Evolutionary conservation across 1,140 invertebrate genomes (phyloP), one percentile per base, ranked within the genome.

Genomic region (Lepeophtheirus salmonis): DNA sequence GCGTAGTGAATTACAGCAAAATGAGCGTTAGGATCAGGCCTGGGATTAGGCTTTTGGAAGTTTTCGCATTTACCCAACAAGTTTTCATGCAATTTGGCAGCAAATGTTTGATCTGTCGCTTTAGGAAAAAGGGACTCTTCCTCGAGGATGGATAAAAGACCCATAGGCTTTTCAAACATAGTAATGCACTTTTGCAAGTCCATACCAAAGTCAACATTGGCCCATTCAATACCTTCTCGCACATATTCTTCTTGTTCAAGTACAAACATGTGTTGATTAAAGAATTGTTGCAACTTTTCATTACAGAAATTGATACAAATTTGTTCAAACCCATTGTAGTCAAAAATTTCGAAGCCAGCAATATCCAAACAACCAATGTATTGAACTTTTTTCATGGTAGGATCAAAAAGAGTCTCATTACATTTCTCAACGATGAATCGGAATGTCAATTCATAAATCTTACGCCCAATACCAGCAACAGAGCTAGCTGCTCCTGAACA

Each of bases 41-140:
- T 61, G 73, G 89, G 88, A 30, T 62, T 54, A 50, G 94, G 92
- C 77, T 96, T 95, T 74, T 83, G 78, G 82, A 88, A 98, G 79
- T 91, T 92, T 66, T 87, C 83, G 69, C 90, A 92, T 76, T 97
- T 98, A 74, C 94, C 94, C 77, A 97, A 82, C 77, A 97, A 92
- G 77, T 95, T 95, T 76, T 86, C 85, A 78, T 86, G 91, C 79
- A 98, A 78, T 75, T 97, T 98, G 70, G 96, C 90, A 73, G 89
- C 84, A 76, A 97, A 95, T 68, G 92, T 95, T 75, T 85, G 84
- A 73, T 98, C 94, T 66, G 89, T 91, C 69, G 95, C 95, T 79
- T 98, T 98, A 68, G 95, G 95, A 83, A 98, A 97, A 89, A 98
- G 97, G 88, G 90, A 96, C 78, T 98, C 94, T 84, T 98, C 94